Conservation (phyloP, 1,140 invertebrate species). For the Maniola jurtina region DNA sequence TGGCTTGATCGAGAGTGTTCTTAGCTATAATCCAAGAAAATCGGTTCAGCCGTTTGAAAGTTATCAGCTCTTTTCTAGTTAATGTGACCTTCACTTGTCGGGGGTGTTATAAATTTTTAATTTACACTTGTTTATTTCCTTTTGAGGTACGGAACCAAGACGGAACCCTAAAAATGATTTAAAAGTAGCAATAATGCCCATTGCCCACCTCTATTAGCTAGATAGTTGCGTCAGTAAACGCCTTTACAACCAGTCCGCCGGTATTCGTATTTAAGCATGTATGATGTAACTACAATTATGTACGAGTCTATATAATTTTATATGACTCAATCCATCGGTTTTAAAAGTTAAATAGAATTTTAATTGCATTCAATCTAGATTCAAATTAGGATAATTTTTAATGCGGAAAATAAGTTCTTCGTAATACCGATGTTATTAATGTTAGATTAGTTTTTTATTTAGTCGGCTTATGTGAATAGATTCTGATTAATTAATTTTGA, state of each 20-base stretch:
- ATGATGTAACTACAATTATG: constrained; percentile 2
- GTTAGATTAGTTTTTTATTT: constrained; percentile 1
- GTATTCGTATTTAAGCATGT: background rate
- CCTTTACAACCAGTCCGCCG: constrained; percentile 12
- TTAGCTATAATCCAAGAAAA: no score
- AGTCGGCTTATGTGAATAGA: background rate
- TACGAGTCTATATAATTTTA: constrained; percentile 7
- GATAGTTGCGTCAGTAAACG: constrained; percentile 3
- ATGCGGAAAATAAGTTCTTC: background rate
- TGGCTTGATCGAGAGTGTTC: no score
- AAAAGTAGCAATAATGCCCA: no score
- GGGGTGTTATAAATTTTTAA: no score
- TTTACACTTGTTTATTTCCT: no score
- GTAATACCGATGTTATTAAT: background rate
- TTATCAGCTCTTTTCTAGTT: no score
- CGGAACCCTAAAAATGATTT: no score
- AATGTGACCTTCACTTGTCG: no score
- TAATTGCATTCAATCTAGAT: constrained; percentile 10
- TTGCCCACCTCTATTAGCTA: background rate
- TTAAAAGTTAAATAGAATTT: background rate
- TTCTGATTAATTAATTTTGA: background rate
- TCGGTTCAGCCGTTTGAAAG: no score
- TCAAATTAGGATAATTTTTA: constrained; percentile 11
- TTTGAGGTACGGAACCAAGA: no score
- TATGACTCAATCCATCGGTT: constrained; percentile 16